Evolutionary conservation across 1,140 invertebrate genomes (phyloP).

Genomic region (Trypoxylus dichotomus): DNA sequence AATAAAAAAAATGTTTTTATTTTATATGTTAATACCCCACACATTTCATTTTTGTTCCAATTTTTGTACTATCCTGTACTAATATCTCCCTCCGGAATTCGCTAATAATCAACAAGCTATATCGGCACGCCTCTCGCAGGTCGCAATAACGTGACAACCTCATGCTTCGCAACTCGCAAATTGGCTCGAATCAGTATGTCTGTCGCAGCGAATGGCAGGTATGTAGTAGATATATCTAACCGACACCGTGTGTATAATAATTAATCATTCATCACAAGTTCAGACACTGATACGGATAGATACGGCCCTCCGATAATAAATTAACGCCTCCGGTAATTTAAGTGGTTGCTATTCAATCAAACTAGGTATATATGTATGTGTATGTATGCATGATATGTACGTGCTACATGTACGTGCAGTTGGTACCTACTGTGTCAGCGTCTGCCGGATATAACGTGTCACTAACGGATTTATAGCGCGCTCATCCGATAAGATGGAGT

Average conservation of each 20-base stretch:
- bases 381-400: neutral
- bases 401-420: neutral
- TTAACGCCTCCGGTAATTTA: conserved; percentile 6
- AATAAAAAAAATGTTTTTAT: too few species aligned
- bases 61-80: too few species aligned
- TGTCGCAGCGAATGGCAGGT: neutral
- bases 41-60: too few species aligned
- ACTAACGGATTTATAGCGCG: neutral
- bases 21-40: too few species aligned
- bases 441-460: neutral
- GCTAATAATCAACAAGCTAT: too few species aligned
- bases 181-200: neutral
- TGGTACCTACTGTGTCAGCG: neutral
- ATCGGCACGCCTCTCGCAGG: too few species aligned
- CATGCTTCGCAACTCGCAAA: neutral
- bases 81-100: too few species aligned
- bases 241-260: neutral
- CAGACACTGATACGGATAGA: neutral
- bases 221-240: neutral
- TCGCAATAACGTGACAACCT: too few species aligned
- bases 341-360: neutral
- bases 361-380: neutral
- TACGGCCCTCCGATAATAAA: neutral
- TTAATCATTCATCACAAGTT: neutral
- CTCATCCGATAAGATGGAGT: neutral